Percentiles rank a stretch among this genome's conserved stretches.
These are phyloP conservation scores for Lophotis ruficrista DNA, from an alignment of 2,113 vertebrate genomes.

Conservation along the genomic window DNA sequence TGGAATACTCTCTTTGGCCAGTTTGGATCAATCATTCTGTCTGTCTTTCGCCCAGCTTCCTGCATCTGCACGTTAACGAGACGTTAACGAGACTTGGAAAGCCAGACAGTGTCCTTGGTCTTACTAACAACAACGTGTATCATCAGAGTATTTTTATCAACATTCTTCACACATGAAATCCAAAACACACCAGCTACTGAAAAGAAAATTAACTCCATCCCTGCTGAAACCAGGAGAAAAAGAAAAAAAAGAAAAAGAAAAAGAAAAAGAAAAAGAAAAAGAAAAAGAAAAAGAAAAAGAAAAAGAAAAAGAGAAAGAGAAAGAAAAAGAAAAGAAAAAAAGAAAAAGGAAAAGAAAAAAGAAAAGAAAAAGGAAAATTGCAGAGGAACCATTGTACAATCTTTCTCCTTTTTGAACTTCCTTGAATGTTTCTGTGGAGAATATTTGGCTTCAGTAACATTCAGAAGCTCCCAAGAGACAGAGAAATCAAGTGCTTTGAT, in stretches of 20 bases:
- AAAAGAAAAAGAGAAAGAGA: neutral
- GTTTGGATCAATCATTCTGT: no score
- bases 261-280: neutral
- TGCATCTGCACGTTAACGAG: no score
- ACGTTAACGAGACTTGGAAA: no score
- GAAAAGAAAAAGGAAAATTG: accelerated
- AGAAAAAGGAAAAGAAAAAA: accelerated
- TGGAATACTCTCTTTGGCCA: no score
- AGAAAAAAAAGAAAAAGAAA: neutral
- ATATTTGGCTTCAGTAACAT: neutral
- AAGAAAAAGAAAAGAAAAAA: neutral
- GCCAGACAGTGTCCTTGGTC: no score
- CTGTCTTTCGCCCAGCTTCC: no score
- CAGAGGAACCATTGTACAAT: neutral
- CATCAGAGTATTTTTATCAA: no score
- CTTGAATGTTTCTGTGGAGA: neutral
- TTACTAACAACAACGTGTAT: no score
- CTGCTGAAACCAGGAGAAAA: neutral
- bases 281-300: neutral
- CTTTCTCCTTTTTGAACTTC: neutral
- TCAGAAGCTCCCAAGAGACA: neutral
- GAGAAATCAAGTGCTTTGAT: neutral
- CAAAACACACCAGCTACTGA: no score
- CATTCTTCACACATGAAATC: no score
- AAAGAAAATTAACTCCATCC: no score